Base-by-base conservation (phyloP, 2,888 invertebrate genomes). In the Drosophila paracracens region DNA sequence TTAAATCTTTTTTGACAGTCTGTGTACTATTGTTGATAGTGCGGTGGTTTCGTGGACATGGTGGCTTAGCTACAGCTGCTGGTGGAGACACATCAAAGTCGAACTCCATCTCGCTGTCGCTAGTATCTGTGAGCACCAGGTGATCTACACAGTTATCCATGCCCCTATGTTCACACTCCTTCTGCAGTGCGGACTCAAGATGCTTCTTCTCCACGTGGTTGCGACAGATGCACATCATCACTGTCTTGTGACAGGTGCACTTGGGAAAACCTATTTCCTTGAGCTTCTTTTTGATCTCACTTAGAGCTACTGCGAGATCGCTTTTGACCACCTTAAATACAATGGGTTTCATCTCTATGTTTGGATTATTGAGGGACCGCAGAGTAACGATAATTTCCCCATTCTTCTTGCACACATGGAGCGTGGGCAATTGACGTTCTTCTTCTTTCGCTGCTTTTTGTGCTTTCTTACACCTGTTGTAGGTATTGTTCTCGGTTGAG, bases 61-160 rank as follows among this genome's bases (percentile, higher is more conserved):
- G 93, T 1, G 95, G 93, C 76, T 94, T 95, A 40, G 95, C 94
- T 60, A 95, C 94, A 0, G 95, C 96, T 52, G 95, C 95, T 0
- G 96, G 96, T 0, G 96, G 96, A 0, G 95, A 95, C 64, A 96
- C 95, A 80, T 96, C 95, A 27, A 96, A 95, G 83, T 96, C 95
- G 92, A 95, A 94, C 58, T 96, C 96, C 21, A 95, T 94, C 48
- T 95, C 95, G 21, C 91, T 92, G 0, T 93, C 92, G 11, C 90
- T 92, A 1, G 92, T 92, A 36, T 93, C 93, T 0, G 92, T 90
- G 0, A 93, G 79, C 1, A 91, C 75, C 31, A 93, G 58, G 0
- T 80, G 75, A 29, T 92, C 88, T 4, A 77, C 80, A n/a, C 92
- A 85, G 11, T 78, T 77, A 10, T 83, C 74, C 8, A 92, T 76